Evolutionary conservation across 2,113 vertebrate genomes (phyloP).

Genomic region (Tychaedon coryphoeus): DNA sequence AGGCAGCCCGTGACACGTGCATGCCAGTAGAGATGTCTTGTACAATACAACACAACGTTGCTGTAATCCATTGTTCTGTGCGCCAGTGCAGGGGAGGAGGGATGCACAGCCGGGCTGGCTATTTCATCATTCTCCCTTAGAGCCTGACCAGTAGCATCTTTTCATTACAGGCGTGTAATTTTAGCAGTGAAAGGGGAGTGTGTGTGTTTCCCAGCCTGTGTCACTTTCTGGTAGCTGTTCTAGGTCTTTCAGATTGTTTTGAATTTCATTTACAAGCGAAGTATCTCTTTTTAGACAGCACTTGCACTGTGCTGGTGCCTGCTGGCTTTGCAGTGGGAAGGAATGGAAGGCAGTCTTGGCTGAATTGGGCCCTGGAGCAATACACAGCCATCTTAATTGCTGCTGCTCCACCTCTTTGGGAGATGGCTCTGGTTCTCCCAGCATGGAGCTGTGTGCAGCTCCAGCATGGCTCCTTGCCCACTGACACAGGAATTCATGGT

Average conservation of each 20-base stretch:
- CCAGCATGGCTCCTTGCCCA: accelerated
- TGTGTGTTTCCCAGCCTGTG: neutral
- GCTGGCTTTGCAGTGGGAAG: neutral
- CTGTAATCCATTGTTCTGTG: neutral
- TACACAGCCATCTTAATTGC: neutral
- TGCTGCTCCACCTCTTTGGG: neutral
- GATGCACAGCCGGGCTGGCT: neutral
- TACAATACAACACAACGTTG: neutral
- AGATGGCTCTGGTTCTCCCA: neutral
- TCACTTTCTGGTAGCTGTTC: neutral
- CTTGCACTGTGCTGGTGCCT: neutral
- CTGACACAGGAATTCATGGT: accelerated
- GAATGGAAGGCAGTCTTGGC: neutral
- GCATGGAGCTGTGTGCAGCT: accelerated
- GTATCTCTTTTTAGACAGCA: neutral
- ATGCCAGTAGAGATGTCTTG: neutral
- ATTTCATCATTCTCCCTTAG: slow-evolving; percentile 14
- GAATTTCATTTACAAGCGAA: slow-evolving; percentile 19
- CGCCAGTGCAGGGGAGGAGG: neutral
- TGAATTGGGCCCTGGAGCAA: neutral
- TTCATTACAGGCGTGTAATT: neutral
- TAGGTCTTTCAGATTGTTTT: neutral
- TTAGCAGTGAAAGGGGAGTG: neutral
- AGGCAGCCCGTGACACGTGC: neutral
- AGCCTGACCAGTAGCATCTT: neutral